Evolutionary conservation across 2,888 invertebrate species (phyloP).

Genomic region (Serrognathus titanus): DNA sequence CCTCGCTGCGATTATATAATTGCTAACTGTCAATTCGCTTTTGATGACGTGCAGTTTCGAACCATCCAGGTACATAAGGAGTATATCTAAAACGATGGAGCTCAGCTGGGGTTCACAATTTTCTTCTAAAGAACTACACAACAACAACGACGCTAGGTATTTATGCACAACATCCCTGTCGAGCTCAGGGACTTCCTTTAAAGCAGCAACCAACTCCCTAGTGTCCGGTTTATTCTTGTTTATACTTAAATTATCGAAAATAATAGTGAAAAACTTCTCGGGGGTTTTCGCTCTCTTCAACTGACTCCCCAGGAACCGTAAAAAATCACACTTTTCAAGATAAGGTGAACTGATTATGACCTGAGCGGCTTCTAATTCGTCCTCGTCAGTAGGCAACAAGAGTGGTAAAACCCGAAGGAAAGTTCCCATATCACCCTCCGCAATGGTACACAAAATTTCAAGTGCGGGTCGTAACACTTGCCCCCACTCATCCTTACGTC

Average conservation of each 20-base stretch:
- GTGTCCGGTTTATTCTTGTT: slow-evolving; percentile 21
- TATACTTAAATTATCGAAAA: slow-evolving; percentile 25
- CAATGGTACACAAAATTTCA: slow-evolving; percentile 27
- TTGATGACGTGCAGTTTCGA: slow-evolving; percentile 44
- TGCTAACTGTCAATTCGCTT: slow-evolving; percentile 39
- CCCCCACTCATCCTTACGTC: slow-evolving; percentile 44
- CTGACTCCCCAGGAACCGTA: slow-evolving; percentile 13
- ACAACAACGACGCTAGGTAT: slow-evolving; percentile 46
- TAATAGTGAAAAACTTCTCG: slow-evolving; percentile 25
- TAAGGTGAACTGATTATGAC: slow-evolving; percentile 49
- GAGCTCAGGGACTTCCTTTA: slow-evolving; percentile 25
- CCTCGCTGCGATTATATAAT: slow-evolving; percentile 45
- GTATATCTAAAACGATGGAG: slow-evolving; percentile 47
- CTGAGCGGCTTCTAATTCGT: slow-evolving; percentile 47
- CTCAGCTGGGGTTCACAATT: slow-evolving; percentile 44
- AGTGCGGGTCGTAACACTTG: slow-evolving; percentile 36
- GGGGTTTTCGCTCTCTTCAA: slow-evolving; percentile 8
- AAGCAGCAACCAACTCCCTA: slow-evolving; percentile 22
- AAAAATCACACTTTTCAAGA: slow-evolving; percentile 39
- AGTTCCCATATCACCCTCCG: slow-evolving; percentile 55
- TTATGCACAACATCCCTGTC: slow-evolving; percentile 31
- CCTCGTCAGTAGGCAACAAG: slow-evolving; percentile 55
- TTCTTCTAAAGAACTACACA: slow-evolving; percentile 49
- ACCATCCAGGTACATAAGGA: slow-evolving; percentile 48
- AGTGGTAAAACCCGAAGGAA: slow-evolving; percentile 61